Percentiles rank a stretch among this genome's conserved stretches.
phyloP scores from a whole-genome alignment of 2,797 vertebrate genomes.

The Melanotaenia maccullochi region DNA sequence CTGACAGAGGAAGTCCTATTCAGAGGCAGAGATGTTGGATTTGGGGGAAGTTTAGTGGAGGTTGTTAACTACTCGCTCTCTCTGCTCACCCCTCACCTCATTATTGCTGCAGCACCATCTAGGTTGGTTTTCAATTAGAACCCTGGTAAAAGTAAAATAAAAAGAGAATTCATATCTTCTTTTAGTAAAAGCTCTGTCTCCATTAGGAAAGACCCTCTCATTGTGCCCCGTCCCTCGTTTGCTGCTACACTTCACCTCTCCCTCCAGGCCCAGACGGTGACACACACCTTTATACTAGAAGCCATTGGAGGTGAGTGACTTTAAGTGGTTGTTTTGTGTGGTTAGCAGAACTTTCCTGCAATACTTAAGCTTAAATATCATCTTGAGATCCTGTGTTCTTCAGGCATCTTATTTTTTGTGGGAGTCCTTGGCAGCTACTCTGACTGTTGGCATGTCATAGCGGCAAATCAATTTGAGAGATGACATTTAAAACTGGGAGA shows the following conservation, averaged over 20 bases:
- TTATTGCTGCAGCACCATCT: slow-evolving; percentile 63
- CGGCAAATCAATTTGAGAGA: slow-evolving; percentile 31
- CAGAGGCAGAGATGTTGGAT: slow-evolving; percentile 86
- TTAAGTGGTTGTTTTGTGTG: slow-evolving; percentile 22
- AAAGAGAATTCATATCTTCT: background rate
- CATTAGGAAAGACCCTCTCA: slow-evolving; percentile 70
- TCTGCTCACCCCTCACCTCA: slow-evolving; percentile 79
- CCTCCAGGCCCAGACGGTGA: slow-evolving; percentile 74
- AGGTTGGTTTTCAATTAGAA: slow-evolving; percentile 65
- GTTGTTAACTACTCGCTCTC: slow-evolving; percentile 83
- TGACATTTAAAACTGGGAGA: slow-evolving; percentile 50
- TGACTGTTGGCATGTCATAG: slow-evolving; percentile 40
- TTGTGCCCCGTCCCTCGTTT: slow-evolving; percentile 69
- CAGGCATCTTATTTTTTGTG: slow-evolving; percentile 41
- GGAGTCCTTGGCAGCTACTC: slow-evolving; percentile 55
- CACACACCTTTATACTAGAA: slow-evolving; percentile 85
- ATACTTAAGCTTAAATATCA: slow-evolving; percentile 40
- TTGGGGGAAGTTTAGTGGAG: slow-evolving; percentile 83
- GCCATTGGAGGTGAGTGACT: slow-evolving; percentile 87
- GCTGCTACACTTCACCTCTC: slow-evolving; percentile 73
- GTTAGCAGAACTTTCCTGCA: slow-evolving; percentile 13
- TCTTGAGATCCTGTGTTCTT: slow-evolving; percentile 43
- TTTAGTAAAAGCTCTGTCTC: slow-evolving; percentile 18
- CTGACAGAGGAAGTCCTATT: slow-evolving; percentile 90
- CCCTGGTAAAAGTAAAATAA: background rate